Evolutionary conservation across 2,888 invertebrate species (phyloP).

Genomic region (Entomobrya multifasciata): DNA sequence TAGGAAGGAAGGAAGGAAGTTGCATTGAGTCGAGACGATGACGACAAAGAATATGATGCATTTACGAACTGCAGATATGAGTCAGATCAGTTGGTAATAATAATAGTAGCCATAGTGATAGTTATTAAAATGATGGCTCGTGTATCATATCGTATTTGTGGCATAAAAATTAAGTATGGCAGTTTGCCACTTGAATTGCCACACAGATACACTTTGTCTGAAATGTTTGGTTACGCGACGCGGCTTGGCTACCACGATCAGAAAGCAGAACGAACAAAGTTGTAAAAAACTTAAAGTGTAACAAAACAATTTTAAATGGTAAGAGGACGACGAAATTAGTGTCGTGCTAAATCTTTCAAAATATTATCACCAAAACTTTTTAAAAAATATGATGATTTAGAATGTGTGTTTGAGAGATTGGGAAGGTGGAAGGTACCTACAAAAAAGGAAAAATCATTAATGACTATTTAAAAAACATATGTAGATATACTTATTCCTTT

Average conservation of each 20-base stretch:
- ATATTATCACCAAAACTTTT: not conserved
- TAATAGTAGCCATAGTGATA: too few relatives aligned
- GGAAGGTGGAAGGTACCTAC: not conserved
- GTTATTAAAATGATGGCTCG: too few relatives aligned
- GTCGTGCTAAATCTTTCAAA: constrained; percentile 5
- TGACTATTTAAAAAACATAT: too few relatives aligned
- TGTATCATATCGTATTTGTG: too few relatives aligned
- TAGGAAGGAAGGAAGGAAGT: constrained; percentile 5
- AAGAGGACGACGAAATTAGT: not conserved
- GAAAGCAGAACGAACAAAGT: constrained; percentile 24
- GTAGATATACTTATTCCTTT: too few relatives aligned
- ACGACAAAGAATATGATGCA: not conserved
- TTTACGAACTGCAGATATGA: too few relatives aligned
- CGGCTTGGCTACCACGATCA: not conserved
- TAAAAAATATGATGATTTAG: not conserved
- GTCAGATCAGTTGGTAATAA: too few relatives aligned
- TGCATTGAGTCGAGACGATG: not conserved
- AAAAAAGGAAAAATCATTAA: too few relatives aligned
- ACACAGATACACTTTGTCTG: too few relatives aligned
- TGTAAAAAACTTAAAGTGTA: not conserved
- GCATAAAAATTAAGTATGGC: not conserved
- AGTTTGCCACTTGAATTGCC: too few relatives aligned
- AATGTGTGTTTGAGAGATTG: not conserved
- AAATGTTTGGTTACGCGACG: not conserved
- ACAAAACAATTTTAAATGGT: constrained; percentile 8